phyloP scores from a whole-genome alignment of 2,113 vertebrate genomes.

The Bucco capensis region DNA sequence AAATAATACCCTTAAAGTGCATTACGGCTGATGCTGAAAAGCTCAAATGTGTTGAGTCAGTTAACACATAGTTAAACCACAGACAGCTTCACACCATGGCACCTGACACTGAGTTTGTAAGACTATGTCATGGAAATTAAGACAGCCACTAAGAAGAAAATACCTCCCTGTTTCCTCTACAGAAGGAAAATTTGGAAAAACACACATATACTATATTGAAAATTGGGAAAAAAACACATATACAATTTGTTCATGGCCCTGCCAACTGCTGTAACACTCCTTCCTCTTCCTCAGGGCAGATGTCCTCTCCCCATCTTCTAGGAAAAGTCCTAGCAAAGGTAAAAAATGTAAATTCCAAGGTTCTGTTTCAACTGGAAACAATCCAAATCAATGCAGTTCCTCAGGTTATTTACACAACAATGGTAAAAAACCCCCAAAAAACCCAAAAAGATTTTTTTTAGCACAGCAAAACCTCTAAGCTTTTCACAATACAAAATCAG shows the following conservation, averaged over 20 bases:
- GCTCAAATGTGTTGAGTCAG: neutral
- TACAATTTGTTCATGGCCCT: neutral
- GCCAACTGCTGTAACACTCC: neutral
- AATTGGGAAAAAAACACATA: neutral
- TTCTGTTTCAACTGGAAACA: neutral
- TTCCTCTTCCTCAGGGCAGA: neutral
- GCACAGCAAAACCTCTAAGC: neutral
- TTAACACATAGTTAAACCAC: neutral
- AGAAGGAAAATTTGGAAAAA: too few relatives aligned
- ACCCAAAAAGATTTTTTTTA: too few relatives aligned
- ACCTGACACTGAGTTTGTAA: rapidly evolving
- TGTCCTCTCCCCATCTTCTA: neutral
- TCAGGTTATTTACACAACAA: neutral
- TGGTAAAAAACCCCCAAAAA: neutral
- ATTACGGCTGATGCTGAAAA: neutral
- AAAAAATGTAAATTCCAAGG: neutral
- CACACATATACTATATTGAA: too few relatives aligned
- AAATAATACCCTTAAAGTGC: neutral
- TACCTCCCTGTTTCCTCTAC: neutral
- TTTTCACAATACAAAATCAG: neutral
- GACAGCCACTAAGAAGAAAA: neutral
- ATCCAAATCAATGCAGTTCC: neutral
- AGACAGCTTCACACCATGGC: neutral
- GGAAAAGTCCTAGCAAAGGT: neutral
- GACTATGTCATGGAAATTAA: neutral